Percentiles rank a stretch among this genome's conserved stretches.
These are phyloP conservation scores for Zosterops lateralis DNA, from an alignment of 2,113 vertebrate species.

Conservation along the genomic window DNA sequence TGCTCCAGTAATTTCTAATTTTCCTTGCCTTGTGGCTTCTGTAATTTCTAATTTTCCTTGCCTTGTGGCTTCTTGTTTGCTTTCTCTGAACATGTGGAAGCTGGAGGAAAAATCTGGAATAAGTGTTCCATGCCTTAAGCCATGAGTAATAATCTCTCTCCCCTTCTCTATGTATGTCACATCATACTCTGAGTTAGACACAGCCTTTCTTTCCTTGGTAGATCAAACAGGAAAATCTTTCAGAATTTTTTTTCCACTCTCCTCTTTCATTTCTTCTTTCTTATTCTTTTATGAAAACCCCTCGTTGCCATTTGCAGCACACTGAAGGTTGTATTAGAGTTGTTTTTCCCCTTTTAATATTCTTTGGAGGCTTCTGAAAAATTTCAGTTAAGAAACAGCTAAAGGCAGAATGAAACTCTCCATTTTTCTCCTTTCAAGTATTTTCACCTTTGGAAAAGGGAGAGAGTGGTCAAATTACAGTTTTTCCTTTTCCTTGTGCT, in stretches of 20 bases:
- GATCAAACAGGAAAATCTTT: not conserved
- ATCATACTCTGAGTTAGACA: not conserved
- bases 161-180: not conserved
- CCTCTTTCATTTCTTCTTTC: not conserved
- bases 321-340: not conserved
- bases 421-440: not conserved
- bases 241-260: not conserved
- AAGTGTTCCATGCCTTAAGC: not conserved
- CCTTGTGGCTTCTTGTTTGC: not conserved
- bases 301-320: not conserved
- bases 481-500: constrained; percentile 49
- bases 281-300: not conserved
- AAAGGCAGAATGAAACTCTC: constrained; percentile 10
- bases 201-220: not conserved
- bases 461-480: constrained; percentile 3
- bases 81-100: not conserved
- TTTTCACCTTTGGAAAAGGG: constrained; percentile 36
- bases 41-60: not conserved
- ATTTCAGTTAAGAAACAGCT: not conserved
- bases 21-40: not conserved
- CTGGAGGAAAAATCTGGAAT: not conserved
- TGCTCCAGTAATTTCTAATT: not conserved
- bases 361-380: constrained; percentile 11
- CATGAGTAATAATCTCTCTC: not conserved
- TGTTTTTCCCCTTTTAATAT: not conserved